Evolutionary conservation across 92 coral and sea anemone genomes (phyloP).

Genomic region (Zoanthus gigantus): DNA sequence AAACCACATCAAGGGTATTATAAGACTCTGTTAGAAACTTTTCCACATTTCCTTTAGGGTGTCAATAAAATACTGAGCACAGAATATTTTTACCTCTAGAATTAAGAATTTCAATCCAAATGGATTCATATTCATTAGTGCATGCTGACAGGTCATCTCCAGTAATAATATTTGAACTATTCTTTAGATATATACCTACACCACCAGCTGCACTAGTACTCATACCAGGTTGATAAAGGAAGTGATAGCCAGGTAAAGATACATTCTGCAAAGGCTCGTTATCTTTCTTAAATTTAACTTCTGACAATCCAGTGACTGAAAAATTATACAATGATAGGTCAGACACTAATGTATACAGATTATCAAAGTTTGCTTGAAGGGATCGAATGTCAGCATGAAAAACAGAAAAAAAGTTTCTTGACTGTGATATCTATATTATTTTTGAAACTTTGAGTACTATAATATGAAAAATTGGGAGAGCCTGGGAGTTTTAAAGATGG

Average conservation of each 20-base stretch:
- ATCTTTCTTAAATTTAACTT: neutral
- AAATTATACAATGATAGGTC: no score
- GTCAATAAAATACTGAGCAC: slow-evolving; percentile 41
- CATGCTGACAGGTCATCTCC: slow-evolving; percentile 13
- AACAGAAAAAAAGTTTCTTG: neutral
- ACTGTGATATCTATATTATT: neutral
- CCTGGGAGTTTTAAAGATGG: neutral
- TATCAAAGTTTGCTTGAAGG: neutral
- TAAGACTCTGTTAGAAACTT: neutral
- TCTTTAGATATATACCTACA: slow-evolving; percentile 53
- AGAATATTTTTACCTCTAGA: neutral
- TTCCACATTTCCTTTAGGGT: slow-evolving; percentile 34
- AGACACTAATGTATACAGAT: neutral
- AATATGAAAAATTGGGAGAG: neutral
- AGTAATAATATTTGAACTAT: neutral
- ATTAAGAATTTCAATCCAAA: no score
- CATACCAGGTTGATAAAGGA: slow-evolving; percentile 53
- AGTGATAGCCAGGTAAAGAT: slow-evolving; percentile 48
- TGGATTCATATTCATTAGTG: slow-evolving; percentile 17
- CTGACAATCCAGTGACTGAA: no score
- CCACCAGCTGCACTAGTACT: slow-evolving; percentile 51
- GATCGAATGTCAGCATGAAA: neutral
- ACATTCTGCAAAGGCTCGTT: neutral
- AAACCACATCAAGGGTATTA: slow-evolving; percentile 22
- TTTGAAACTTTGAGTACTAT: neutral